These are phyloP conservation scores for Amiota mariae DNA, from an alignment of 2,888 invertebrate genomes.

Conservation along the genomic window DNA sequence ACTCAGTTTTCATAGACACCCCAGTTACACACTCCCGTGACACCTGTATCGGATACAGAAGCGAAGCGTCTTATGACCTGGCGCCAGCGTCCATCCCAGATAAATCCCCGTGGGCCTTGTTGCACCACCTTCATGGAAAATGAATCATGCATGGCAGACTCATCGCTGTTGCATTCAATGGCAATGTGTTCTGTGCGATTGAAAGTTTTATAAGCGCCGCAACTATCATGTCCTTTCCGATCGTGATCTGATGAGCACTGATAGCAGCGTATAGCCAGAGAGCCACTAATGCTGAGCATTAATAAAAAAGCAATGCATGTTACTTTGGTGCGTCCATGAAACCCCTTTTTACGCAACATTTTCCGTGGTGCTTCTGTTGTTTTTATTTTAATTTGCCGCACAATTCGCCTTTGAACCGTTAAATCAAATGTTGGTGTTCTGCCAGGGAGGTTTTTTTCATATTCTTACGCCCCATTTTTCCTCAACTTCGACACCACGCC, in stretches of 20 bases:
- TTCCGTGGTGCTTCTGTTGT: background rate
- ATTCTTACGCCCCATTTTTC: background rate
- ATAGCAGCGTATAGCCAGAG: constrained; percentile 86
- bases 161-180: constrained; percentile 94
- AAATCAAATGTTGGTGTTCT: background rate
- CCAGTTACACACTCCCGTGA: constrained; percentile 97
- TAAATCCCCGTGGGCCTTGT: constrained; percentile 94
- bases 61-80: constrained; percentile 93
- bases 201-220: constrained; percentile 91
- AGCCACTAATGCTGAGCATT: too few relatives aligned
- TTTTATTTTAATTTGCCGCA: background rate
- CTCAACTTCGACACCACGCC: background rate
- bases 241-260: constrained; percentile 94
- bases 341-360: background rate
- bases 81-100: constrained; percentile 96
- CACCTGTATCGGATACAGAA: constrained; percentile 91
- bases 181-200: constrained; percentile 89
- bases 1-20: constrained; percentile 94
- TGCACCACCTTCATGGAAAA: constrained; percentile 97
- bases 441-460: background rate
- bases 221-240: constrained; percentile 83
- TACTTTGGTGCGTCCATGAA: background rate
- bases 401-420: background rate
- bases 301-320: too few relatives aligned
- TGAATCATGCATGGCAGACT: constrained; percentile 94